Evolutionary conservation across 2,797 vertebrate genomes (phyloP), one percentile per base, ranked within the genome.

Genomic region (Carapus acus): DNA sequence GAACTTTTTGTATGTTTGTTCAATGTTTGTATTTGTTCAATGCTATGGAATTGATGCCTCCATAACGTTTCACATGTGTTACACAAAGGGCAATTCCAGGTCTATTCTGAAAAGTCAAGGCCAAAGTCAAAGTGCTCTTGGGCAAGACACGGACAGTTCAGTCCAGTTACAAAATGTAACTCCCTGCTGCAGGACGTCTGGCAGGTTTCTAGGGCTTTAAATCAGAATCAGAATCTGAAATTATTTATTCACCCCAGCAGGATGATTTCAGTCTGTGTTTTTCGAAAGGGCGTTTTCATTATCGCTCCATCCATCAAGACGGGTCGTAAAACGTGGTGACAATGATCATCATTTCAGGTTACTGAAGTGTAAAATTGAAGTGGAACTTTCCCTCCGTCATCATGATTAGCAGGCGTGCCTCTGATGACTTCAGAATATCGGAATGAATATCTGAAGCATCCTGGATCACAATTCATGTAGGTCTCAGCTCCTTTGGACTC

Each of bases 391-490:
- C 19, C 8, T 54, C 16, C 54, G 71, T 65, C n/a, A 36, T 72
- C 37, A 38, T 56, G 62, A 67, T 69, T 58, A 62, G 65, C 55
- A 63, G 49, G 65, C 58, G 59, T 42, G 23, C 50, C 45, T 69
- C 34, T 60, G 71, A 78, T 55, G 37, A 42, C 19, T 40, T 62
- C 17, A 16, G 45, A 64, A 46, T 40, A 50, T 61, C 37, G 40
- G 43, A 24, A 42, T 22, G 37, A 43, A 13, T 48, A 52, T 63
- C 50, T 47, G 49, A 43, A 55, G 54, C 56, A 55, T 62, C 45
- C 59, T 60, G 57, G 46, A 68, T 77, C 51, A 65, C 39, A 77
- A 74, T 73, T 62, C 40, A 60, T 40, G 51, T 36, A 2, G 45
- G 24, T 27, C 24, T 27, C 9, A 27, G 24, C 4, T 27, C 9